Conservation (phyloP, 2,797 vertebrate genomes). For the Helarctos malayanus region DNA sequence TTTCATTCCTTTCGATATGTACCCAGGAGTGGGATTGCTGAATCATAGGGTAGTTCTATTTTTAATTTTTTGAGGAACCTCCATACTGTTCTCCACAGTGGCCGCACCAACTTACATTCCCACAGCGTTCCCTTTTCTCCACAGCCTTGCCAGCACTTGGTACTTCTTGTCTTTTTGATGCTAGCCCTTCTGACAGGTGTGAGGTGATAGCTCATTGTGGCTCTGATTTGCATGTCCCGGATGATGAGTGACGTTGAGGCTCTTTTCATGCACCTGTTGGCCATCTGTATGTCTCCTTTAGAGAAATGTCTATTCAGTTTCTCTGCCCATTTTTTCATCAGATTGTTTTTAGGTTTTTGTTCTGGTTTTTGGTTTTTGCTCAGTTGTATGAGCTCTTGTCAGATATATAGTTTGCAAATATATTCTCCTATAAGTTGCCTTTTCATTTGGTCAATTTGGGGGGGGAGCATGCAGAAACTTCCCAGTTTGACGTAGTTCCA, state of each 20-base stretch:
- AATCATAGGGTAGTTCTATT: background rate
- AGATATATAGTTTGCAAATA: background rate
- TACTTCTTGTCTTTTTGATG: background rate
- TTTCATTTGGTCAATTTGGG: background rate
- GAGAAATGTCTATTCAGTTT: background rate
- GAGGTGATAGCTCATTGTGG: background rate
- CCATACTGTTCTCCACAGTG: background rate
- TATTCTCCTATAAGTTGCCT: background rate
- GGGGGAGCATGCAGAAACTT: background rate
- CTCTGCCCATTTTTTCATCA: background rate
- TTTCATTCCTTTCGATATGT: background rate
- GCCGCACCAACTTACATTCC: background rate
- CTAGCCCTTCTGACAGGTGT: background rate
- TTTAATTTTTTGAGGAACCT: background rate
- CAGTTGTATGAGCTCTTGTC: background rate
- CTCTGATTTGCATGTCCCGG: background rate
- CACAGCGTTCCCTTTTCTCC: background rate
- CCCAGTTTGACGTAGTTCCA: background rate
- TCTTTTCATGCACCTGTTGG: background rate
- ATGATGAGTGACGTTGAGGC: background rate
- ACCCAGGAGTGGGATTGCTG: background rate
- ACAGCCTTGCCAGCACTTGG: background rate
- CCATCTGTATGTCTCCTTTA: background rate
- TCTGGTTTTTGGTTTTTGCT: background rate
- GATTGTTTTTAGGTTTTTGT: background rate